A percentile compares a stretch with the other conserved stretches of the same genome.
Conservation (phyloP, 1,140 invertebrate species). For the Delia radicum region DNA sequence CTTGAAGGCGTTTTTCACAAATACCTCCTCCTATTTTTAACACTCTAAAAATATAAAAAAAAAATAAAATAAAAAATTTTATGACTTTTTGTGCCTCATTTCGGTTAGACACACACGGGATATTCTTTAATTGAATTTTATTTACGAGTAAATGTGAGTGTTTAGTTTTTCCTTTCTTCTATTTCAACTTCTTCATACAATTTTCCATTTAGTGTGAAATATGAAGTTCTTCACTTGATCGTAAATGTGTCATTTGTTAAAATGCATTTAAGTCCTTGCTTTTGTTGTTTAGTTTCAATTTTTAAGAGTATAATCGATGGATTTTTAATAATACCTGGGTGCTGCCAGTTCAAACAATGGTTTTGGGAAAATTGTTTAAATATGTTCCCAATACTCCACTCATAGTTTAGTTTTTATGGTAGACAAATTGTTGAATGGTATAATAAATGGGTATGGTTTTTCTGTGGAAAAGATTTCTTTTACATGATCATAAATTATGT, state of each 20-base stretch:
- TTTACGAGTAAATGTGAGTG: constrained; percentile 7
- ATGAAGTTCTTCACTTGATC: background rate
- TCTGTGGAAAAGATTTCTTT: background rate
- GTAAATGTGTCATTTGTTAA: constrained; percentile 19
- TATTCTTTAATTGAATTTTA: constrained; percentile 13
- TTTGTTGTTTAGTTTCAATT: background rate
- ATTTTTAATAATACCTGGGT: background rate
- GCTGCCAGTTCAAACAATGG: background rate
- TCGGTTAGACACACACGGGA: background rate
- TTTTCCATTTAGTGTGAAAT: background rate
- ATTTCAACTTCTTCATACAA: background rate
- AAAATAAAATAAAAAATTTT: background rate
- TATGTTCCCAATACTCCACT: no score
- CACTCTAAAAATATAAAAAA: background rate
- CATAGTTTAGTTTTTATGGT: background rate
- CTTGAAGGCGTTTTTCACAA: constrained; percentile 15
- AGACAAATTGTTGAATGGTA: background rate
- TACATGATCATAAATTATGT: background rate
- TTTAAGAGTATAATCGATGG: no score
- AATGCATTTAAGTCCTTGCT: constrained; percentile 11
- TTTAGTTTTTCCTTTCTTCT: background rate
- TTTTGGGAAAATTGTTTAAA: background rate
- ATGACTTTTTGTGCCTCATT: background rate
- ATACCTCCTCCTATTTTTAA: constrained; percentile 17
- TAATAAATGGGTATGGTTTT: background rate